A percentile compares a stretch with the other conserved stretches of the same genome.
Evolutionary conservation across 2,113 vertebrate genomes (phyloP).

Genomic region (Myotis davidii): DNA sequence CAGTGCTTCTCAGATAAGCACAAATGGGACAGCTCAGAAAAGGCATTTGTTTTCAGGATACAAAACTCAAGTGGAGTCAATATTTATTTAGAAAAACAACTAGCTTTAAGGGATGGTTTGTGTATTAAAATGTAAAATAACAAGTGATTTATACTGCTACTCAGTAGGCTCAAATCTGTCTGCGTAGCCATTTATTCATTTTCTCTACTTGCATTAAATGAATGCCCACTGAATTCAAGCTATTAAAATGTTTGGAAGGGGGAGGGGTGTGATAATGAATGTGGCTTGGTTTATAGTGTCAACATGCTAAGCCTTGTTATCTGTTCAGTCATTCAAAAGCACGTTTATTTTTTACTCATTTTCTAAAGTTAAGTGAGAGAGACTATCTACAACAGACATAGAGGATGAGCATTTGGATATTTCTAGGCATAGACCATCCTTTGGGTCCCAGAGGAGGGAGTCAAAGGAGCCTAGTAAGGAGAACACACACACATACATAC

Average conservation of each 20-base stretch:
- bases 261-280: background rate
- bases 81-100: slow-evolving; percentile 7
- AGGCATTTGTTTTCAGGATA: background rate
- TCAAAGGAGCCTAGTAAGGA: background rate
- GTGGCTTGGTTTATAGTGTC: background rate
- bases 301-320: background rate
- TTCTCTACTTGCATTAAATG: background rate
- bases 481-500: background rate
- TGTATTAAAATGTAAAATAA: slow-evolving; percentile 12
- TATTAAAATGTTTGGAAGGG: background rate
- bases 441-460: background rate
- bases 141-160: background rate
- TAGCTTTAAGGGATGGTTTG: background rate
- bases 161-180: background rate
- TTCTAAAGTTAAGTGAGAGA: background rate
- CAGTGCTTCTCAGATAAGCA: background rate
- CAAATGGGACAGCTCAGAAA: background rate
- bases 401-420: background rate
- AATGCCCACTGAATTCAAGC: background rate
- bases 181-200: background rate
- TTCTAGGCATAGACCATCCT: background rate
- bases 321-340: background rate
- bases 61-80: background rate
- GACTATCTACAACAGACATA: rapidly evolving
- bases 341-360: background rate